Percentiles rank a stretch among this genome's conserved stretches.
phyloP scores from a whole-genome alignment of 2,113 vertebrate genomes.

The Ailurus styani region DNA sequence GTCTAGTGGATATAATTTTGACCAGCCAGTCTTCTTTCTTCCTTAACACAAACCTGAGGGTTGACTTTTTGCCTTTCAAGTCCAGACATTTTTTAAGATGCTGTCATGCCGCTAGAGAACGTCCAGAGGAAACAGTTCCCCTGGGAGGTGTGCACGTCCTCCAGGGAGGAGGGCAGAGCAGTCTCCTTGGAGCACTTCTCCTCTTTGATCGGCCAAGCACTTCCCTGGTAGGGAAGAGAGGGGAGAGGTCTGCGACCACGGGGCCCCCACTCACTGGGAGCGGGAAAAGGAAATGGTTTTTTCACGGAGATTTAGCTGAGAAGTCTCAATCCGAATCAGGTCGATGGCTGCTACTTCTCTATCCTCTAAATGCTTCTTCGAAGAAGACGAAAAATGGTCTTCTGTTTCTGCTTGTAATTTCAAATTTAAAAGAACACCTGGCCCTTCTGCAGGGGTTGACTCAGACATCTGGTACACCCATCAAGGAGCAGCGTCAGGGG shows the following conservation, averaged over 20 bases:
- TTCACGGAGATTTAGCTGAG: not conserved
- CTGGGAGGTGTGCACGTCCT: not conserved
- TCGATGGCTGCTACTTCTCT: not conserved
- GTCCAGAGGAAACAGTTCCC: not conserved
- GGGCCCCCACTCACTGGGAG: not conserved
- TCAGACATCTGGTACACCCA: not conserved
- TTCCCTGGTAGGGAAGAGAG: not conserved
- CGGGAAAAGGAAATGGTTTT: not conserved
- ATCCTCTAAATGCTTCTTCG: not conserved
- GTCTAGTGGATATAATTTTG: not conserved
- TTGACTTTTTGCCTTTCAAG: constrained; percentile 23
- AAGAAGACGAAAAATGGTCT: not conserved
- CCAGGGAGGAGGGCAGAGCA: not conserved
- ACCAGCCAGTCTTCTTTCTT: not conserved
- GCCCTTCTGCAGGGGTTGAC: not conserved
- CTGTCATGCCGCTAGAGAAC: not conserved
- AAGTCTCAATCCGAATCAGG: not conserved
- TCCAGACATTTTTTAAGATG: not conserved
- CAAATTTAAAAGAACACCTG: not conserved
- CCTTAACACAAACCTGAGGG: not conserved
- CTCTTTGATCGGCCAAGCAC: not conserved
- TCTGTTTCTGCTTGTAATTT: not conserved
- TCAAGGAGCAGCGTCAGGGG: not conserved
- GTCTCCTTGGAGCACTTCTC: not conserved
- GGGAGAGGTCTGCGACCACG: not conserved